Evolutionary conservation across 2,797 vertebrate species (phyloP), one percentile per base, ranked within the genome.

Genomic region (Myotis myotis): DNA sequence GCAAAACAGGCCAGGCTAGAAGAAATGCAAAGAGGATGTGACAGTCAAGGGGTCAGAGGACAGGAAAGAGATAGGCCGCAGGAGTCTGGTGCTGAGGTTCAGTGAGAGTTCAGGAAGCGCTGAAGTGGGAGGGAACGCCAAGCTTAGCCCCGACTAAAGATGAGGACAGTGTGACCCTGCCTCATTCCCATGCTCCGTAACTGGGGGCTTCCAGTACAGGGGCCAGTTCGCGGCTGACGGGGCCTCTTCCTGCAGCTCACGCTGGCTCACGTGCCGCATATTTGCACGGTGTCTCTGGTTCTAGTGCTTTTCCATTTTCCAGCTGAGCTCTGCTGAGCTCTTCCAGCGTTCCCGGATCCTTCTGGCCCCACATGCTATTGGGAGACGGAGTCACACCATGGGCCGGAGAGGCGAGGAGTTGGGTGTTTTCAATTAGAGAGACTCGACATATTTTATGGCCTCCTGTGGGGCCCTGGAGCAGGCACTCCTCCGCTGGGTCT

Each of bases 191-290:
- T 0, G 33, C 74, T 79, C 74, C 47, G 25, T 60, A 22, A 47
- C 57, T 12, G 19, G 44, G 47, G 57, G 68, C n/a, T 3, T 55
- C 13, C 7, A 2, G 49, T 0, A 5, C 13, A 1, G 0, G 8
- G 23, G 16, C 66, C 60, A 38, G 11, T 9, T 9, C 74, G 68
- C 22, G 30, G 30, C 9, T 44, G 8, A 30, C 25, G 2, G 6
- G 44, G 10, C 72, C 72, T 16, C 47, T 19, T 55, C 33, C 33
- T 10, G 41, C 49, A 76, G 38, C 64, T 53, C 22, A 53, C 13
- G 33, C n/a, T 79, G 28, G 6, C 30, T 20, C 36, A 1, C 20
- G 0, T 38, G 44, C 44, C 55, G 62, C 64, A 44, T 25, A 13
- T 55, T 30, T 68, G 68, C 38, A 4, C 47, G 30, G 6, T 28